Percentiles rank a stretch among this genome's conserved stretches.
Evolutionary conservation across 2,113 vertebrate genomes (phyloP).

Genomic region (Trematomus loennbergii): DNA sequence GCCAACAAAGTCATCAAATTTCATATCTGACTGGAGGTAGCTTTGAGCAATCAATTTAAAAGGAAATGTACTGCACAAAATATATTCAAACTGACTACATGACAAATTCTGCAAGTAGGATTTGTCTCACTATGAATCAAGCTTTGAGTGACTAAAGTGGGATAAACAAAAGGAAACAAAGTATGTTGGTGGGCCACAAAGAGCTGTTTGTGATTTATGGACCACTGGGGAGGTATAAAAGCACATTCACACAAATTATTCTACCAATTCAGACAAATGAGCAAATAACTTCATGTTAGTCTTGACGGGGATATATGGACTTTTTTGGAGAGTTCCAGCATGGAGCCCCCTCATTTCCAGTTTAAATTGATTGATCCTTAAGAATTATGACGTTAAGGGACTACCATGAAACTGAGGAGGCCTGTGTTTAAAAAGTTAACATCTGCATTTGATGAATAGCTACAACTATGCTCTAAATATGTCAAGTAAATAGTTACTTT

Average conservation of each 20-base stretch:
- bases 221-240: constrained; percentile 76
- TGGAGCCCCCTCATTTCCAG: constrained; percentile 57
- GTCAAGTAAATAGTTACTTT: constrained; percentile 61
- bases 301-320: constrained; percentile 72
- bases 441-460: constrained; percentile 73
- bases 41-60: constrained; percentile 44
- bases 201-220: constrained; percentile 74
- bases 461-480: constrained; percentile 57
- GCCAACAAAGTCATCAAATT: constrained; percentile 41
- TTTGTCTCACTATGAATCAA: constrained; percentile 73
- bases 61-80: constrained; percentile 45
- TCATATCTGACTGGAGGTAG: constrained; percentile 3
- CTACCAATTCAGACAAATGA: constrained; percentile 78
- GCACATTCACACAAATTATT: constrained; percentile 79
- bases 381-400: constrained; percentile 71
- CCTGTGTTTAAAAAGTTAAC: constrained; percentile 66
- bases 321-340: constrained; percentile 56
- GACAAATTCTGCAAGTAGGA: constrained; percentile 56
- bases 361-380: constrained; percentile 71
- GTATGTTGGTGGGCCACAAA: constrained; percentile 66
- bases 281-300: constrained; percentile 75
- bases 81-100: constrained; percentile 48
- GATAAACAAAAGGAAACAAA: constrained; percentile 69
- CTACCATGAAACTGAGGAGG: constrained; percentile 63
- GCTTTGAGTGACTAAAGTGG: constrained; percentile 61